Percentiles rank a stretch among this genome's conserved stretches.
Evolutionary conservation across 2,888 invertebrate genomes (phyloP).

Genomic region (Xanthostigma xanthostigma): DNA sequence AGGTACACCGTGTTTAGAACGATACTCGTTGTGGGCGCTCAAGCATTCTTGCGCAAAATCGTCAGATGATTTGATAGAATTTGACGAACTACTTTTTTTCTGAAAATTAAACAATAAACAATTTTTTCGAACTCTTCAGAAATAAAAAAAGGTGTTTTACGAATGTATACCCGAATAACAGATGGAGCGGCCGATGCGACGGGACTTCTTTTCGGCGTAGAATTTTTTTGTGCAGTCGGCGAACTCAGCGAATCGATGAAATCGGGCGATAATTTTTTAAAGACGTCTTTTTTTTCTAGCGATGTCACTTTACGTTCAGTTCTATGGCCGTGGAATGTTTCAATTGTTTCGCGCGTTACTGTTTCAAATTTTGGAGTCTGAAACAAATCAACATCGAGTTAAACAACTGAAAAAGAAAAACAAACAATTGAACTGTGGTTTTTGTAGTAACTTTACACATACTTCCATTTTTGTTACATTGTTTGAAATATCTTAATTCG

Average conservation of each 20-base stretch:
- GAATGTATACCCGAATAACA: too few relatives aligned
- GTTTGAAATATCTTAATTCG: too few relatives aligned
- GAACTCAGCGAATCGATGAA: constrained; percentile 15
- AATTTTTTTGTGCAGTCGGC: constrained; percentile 1
- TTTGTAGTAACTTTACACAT: too few relatives aligned
- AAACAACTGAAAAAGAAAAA: too few relatives aligned
- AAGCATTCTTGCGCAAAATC: constrained; percentile 35
- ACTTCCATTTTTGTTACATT: too few relatives aligned
- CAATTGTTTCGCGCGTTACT: constrained; percentile 47
- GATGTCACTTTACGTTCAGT: constrained; percentile 48
- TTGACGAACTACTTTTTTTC: background rate
- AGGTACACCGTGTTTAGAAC: constrained; percentile 38
- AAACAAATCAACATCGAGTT: constrained; percentile 10
- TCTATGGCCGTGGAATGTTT: constrained; percentile 45
- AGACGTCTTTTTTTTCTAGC: constrained; percentile 37
- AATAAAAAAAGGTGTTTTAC: too few relatives aligned
- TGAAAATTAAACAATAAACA: background rate
- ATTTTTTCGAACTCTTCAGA: constrained; percentile 1
- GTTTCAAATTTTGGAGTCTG: constrained; percentile 47
- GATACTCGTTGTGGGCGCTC: constrained; percentile 41
- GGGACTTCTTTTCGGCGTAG: background rate
- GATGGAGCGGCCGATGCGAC: too few relatives aligned
- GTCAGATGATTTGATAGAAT: constrained; percentile 20
- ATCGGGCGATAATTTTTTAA: constrained; percentile 24
- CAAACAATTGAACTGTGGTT: too few relatives aligned